Evolutionary conservation across 92 coral and sea anemone species (phyloP).

Genomic region (Anthopleura xanthogrammica): DNA sequence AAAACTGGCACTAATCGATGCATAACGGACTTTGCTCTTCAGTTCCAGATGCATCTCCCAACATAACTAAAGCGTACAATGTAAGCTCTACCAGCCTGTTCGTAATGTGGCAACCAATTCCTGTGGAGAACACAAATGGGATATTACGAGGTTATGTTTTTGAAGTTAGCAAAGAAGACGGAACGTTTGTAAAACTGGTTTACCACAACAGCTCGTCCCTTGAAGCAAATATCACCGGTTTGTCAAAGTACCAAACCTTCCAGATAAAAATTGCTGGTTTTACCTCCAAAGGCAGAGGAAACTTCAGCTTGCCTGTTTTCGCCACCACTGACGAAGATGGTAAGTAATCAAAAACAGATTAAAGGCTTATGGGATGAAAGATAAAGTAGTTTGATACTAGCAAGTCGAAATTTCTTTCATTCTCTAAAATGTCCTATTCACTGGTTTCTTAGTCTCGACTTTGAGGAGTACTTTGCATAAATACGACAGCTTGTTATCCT

Average conservation of each 20-base stretch:
- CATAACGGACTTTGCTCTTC: background rate
- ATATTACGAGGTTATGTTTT: slow-evolving; percentile 50
- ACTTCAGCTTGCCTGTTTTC: slow-evolving; percentile 2
- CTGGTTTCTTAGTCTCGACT: too few relatives aligned
- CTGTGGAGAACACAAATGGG: slow-evolving; percentile 37
- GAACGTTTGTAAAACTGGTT: background rate
- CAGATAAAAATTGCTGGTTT: slow-evolving; percentile 40
- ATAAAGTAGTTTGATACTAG: too few relatives aligned
- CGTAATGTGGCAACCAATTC: slow-evolving; percentile 61
- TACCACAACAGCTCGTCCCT: background rate
- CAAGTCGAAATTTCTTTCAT: too few relatives aligned
- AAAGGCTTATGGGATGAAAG: too few relatives aligned
- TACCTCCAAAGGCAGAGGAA: slow-evolving; percentile 19
- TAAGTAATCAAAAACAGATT: background rate
- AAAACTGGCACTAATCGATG: background rate
- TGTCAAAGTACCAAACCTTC: slow-evolving; percentile 37
- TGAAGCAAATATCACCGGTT: background rate
- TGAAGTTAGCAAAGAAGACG: background rate
- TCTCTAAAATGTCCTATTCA: too few relatives aligned
- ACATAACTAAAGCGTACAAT: slow-evolving; percentile 46
- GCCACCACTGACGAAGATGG: slow-evolving; percentile 36
- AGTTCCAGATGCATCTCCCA: slow-evolving; percentile 57
- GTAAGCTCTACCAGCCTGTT: slow-evolving; percentile 66
- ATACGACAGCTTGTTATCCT: too few relatives aligned
- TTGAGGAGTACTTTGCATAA: too few relatives aligned